phyloP scores from a whole-genome alignment of 2,113 vertebrate species.

The Regulus satrapa region DNA sequence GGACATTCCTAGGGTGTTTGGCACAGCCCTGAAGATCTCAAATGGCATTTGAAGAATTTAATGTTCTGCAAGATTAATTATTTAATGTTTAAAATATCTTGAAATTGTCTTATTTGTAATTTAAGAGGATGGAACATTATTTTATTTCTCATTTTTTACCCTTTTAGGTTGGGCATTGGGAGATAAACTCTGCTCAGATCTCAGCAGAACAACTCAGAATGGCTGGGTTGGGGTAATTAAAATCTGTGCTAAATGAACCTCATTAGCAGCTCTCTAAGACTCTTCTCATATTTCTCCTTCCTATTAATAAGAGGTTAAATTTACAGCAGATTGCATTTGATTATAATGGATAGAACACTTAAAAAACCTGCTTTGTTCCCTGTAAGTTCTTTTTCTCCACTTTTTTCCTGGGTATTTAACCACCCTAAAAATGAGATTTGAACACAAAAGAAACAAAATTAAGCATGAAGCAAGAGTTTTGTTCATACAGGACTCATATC shows the following conservation, averaged over 20 bases:
- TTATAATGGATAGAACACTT: not conserved
- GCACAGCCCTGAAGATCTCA: not conserved
- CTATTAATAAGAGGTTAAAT: not conserved
- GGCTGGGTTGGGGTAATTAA: not conserved
- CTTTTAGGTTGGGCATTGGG: not conserved
- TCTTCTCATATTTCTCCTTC: not conserved
- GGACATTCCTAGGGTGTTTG: not conserved
- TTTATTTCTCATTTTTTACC: not conserved
- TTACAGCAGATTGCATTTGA: not conserved
- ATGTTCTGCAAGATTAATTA: not conserved
- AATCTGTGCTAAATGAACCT: not conserved
- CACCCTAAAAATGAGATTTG: not conserved
- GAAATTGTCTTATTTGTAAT: not conserved
- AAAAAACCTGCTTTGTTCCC: not conserved
- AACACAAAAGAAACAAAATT: not conserved
- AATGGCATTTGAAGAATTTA: not conserved
- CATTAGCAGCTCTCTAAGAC: not conserved
- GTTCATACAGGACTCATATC: not conserved
- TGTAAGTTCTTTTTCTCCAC: rapidly evolving
- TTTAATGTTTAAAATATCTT: not conserved
- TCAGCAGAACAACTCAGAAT: not conserved
- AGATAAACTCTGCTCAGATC: not conserved
- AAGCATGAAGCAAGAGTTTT: not conserved
- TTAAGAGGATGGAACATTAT: not conserved
- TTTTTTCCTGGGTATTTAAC: not conserved